Evolutionary conservation across 2,113 vertebrate species (phyloP).

Genomic region (Grallaria varia): DNA sequence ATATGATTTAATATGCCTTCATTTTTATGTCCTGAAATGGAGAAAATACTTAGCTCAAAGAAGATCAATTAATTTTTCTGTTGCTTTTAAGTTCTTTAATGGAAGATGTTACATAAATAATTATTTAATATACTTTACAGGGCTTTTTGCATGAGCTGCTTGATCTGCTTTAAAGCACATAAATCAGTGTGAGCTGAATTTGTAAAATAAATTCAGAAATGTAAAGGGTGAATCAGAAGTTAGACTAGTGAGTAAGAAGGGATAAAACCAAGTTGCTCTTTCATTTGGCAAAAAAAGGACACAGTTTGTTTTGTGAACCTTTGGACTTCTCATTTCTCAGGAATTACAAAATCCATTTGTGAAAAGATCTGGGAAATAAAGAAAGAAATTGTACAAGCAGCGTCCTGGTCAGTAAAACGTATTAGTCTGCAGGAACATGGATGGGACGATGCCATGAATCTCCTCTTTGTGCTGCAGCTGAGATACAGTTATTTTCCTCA

Average conservation of each 20-base stretch:
- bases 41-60: not conserved
- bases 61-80: not conserved
- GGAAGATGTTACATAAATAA: constrained; percentile 6
- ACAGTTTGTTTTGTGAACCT: not conserved
- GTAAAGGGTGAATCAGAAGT: not conserved
- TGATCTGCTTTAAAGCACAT: not conserved
- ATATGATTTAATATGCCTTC: not conserved
- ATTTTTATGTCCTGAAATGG: constrained; percentile 1
- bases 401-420: not conserved
- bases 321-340: not conserved
- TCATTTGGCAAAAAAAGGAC: not conserved
- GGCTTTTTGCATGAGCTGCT: not conserved
- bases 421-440: not conserved
- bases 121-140: constrained; percentile 23
- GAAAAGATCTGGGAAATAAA: constrained; percentile 27
- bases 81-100: constrained; percentile 42
- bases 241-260: not conserved
- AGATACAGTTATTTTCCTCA: constrained; percentile 11
- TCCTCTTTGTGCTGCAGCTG: constrained; percentile 17
- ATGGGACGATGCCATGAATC: not conserved
- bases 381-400: not conserved
- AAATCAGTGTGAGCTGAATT: not conserved
- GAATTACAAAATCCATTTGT: constrained; percentile 36
- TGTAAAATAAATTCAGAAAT: not conserved
- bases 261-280: not conserved